phyloP scores from a whole-genome alignment of 2,888 invertebrate species.

The Prostheceraeus crozeri region DNA sequence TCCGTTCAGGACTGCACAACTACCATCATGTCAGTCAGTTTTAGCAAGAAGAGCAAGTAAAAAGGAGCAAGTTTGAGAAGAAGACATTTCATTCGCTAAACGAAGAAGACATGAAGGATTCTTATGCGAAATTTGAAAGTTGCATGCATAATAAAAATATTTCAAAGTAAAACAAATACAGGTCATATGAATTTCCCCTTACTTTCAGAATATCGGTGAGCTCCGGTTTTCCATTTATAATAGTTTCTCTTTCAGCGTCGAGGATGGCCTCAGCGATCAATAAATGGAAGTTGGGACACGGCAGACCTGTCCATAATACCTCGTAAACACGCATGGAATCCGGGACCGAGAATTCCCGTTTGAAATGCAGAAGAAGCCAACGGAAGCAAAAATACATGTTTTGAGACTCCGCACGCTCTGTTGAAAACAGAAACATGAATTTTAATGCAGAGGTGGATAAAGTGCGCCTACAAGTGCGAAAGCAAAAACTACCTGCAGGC shows the following conservation, averaged over 20 bases:
- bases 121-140: too few species aligned
- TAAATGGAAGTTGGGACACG: slow-evolving; percentile 87
- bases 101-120: too few species aligned
- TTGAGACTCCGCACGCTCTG: slow-evolving; percentile 72
- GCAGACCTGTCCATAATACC: slow-evolving; percentile 78
- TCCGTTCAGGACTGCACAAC: too few species aligned
- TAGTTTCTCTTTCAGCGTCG: slow-evolving; percentile 73
- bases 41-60: too few species aligned
- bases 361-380: slow-evolving; percentile 90
- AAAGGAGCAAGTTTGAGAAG: too few species aligned
- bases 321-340: slow-evolving; percentile 90
- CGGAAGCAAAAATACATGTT: slow-evolving; percentile 99
- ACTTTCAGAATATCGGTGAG: slow-evolving; percentile 74
- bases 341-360: slow-evolving; percentile 75
- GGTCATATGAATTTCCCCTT: slow-evolving; percentile 26
- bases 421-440: too few species aligned
- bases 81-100: too few species aligned
- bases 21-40: too few species aligned
- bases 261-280: slow-evolving; percentile 85
- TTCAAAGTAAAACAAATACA: too few species aligned
- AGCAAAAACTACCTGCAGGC: background rate
- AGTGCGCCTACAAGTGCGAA: slow-evolving; percentile 18
- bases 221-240: slow-evolving; percentile 85
- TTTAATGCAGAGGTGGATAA: too few species aligned
- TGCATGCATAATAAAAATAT: too few species aligned